Evolutionary conservation across 2,113 vertebrate species (phyloP).

Genomic region (Hypanus sabinus): DNA sequence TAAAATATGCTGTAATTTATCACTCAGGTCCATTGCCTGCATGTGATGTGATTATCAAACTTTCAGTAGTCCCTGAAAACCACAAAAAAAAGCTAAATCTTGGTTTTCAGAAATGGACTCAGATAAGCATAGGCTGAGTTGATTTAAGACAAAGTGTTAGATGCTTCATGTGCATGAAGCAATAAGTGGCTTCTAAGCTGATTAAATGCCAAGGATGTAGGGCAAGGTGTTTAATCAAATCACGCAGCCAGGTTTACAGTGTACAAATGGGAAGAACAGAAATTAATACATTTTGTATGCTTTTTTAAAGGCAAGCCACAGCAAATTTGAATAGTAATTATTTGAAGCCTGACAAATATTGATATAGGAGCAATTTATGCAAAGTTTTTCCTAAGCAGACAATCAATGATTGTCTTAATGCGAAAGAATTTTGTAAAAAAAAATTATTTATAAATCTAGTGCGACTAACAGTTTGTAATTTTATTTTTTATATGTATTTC

Average conservation of each 20-base stretch:
- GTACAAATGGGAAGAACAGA: background rate
- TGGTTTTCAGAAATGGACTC: background rate
- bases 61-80: background rate
- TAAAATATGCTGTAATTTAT: background rate
- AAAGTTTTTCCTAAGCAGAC: background rate
- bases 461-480: background rate
- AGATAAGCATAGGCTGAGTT: background rate
- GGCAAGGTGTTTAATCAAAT: conserved; percentile 9
- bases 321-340: background rate
- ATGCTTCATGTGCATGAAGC: background rate
- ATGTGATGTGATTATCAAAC: background rate
- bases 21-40: background rate
- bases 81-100: background rate
- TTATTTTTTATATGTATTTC: background rate
- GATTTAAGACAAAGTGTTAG: background rate
- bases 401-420: background rate
- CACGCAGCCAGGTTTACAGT: background rate
- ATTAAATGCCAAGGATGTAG: background rate
- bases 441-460: background rate
- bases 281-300: background rate
- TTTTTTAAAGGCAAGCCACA: background rate
- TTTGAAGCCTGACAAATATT: background rate
- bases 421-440: background rate
- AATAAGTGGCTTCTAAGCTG: conserved; percentile 5
- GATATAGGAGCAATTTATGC: background rate